Conservation (phyloP, 2,888 invertebrate species). For the Caenorhabditis parvicauda region DNA sequence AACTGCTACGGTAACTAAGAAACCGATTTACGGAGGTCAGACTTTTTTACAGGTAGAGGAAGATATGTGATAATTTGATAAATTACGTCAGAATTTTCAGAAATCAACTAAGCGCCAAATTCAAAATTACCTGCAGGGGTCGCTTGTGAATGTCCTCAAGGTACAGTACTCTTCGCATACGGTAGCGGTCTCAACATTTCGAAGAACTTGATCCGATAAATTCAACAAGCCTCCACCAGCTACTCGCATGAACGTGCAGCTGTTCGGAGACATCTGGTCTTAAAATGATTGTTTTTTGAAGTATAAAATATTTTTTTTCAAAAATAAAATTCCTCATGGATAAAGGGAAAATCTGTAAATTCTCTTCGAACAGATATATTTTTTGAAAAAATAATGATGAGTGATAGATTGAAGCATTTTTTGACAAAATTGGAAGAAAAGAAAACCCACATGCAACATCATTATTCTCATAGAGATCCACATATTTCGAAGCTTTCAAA, state of each 20-base stretch:
- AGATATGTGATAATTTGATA: no score
- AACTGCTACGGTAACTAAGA: no score
- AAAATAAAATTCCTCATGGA: no score
- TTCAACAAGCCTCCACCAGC: conserved; percentile 22
- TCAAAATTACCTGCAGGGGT: conserved; percentile 25
- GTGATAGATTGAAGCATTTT: no score
- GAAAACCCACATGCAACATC: conserved; percentile 38
- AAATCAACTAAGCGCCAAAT: neutral
- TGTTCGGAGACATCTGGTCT: conserved; percentile 12
- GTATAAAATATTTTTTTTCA: no score
- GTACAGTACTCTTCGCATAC: conserved; percentile 33
- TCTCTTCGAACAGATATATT: no score
- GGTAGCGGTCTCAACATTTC: conserved; percentile 11
- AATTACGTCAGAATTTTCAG: neutral
- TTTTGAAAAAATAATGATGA: no score
- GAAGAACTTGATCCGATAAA: conserved; percentile 19
- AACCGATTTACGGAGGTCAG: no score
- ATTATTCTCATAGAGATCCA: conserved; percentile 51
- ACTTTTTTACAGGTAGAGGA: no score
- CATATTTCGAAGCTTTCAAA: conserved; percentile 27
- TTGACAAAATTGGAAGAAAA: neutral
- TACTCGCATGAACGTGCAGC: conserved; percentile 32
- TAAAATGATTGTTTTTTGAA: no score
- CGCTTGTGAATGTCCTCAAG: conserved; percentile 13
- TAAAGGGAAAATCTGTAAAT: no score